These are phyloP conservation scores for Lutraria rhynchaena DNA, from an alignment of 1,140 invertebrate genomes.

Conservation along the genomic window DNA sequence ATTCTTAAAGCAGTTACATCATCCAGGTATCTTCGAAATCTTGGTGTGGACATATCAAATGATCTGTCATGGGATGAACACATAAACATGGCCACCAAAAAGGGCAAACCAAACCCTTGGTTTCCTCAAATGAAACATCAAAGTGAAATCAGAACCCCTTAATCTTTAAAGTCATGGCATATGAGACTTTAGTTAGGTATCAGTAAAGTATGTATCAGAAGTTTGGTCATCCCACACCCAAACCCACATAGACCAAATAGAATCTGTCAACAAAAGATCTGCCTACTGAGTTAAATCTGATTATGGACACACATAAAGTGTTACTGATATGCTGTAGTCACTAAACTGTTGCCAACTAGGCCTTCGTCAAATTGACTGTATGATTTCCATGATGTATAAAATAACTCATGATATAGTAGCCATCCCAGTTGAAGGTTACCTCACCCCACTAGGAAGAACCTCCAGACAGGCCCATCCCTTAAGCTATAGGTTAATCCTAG, in stretches of 20 bases:
- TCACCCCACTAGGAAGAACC: neutral
- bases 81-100: constrained; percentile 28
- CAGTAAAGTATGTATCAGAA: constrained; percentile 11
- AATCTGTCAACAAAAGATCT: constrained; percentile 6
- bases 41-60: constrained; percentile 23
- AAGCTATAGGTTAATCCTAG: constrained; percentile 9
- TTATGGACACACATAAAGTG: constrained; percentile 10
- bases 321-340: constrained; percentile 11
- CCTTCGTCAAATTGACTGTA: neutral
- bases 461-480: neutral
- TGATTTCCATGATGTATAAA: constrained; percentile 5
- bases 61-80: constrained; percentile 21
- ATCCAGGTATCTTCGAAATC: constrained; percentile 43
- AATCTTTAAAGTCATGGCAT: constrained; percentile 8
- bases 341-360: neutral
- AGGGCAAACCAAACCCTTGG: constrained; percentile 25
- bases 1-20: neutral
- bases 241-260: constrained; percentile 4
- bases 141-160: neutral
- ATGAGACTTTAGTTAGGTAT: neutral
- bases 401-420: neutral
- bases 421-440: constrained; percentile 8
- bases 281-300: constrained; percentile 5
- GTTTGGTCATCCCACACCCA: constrained; percentile 23
- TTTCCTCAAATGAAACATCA: constrained; percentile 11